Conservation (phyloP, 30 jellyfish, hydroid and myxozoan genomes). For the Pseudorhiza aurosa region DNA sequence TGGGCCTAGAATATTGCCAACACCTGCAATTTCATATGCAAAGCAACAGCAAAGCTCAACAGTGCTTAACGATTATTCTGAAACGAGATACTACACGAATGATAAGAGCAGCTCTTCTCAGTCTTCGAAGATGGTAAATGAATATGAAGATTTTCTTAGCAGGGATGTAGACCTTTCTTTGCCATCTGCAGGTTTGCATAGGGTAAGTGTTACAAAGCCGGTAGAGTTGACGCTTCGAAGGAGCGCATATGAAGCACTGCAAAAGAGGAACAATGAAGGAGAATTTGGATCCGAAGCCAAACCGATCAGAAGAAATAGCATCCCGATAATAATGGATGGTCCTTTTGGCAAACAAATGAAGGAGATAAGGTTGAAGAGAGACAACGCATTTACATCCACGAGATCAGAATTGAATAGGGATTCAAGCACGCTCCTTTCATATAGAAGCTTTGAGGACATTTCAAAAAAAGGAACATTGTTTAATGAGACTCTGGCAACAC, state of each 20-base stretch:
- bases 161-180: neutral
- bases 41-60: neutral
- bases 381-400: neutral
- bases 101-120: slow-evolving; percentile 14
- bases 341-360: neutral
- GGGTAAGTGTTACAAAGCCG: slow-evolving; percentile 3
- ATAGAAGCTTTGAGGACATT: neutral
- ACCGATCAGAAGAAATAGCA: slow-evolving; percentile 12
- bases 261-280: neutral
- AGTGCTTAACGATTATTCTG: neutral
- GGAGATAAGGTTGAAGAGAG: slow-evolving; percentile 3
- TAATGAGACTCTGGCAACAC: no score
- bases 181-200: neutral
- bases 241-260: slow-evolving; percentile 23
- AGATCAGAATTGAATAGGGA: neutral
- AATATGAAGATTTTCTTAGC: neutral
- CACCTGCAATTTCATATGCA: neutral
- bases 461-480: neutral
- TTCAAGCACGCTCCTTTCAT: neutral
- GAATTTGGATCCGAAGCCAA: neutral
- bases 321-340: slow-evolving; percentile 19
- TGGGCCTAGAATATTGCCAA: slow-evolving; percentile 12
- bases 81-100: neutral
- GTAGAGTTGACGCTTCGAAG: slow-evolving; percentile 49
- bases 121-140: neutral